Conservation (phyloP, 2,888 invertebrate species). For the Hydrotaea cyrtoneurina region DNA sequence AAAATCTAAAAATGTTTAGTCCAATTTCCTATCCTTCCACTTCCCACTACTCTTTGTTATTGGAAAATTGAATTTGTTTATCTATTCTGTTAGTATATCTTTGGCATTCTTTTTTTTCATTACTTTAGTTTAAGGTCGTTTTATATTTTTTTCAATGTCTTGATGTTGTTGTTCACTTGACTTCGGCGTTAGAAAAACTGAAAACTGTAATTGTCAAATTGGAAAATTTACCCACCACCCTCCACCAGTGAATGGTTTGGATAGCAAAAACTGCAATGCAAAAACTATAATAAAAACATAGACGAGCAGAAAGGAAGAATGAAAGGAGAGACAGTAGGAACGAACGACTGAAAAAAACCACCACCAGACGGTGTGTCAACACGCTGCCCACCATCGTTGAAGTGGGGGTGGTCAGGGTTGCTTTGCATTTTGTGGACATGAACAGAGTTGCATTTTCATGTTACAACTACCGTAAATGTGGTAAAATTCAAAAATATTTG, state of each 20-base stretch:
- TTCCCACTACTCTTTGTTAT: not conserved
- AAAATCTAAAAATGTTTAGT: constrained; percentile 1
- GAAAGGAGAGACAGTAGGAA: constrained; percentile 42
- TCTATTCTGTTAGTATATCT: too few relatives aligned
- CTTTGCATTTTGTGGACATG: not conserved
- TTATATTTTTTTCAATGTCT: constrained; percentile 14
- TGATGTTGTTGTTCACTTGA: constrained; percentile 23
- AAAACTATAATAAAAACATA: constrained; percentile 24
- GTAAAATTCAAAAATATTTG: constrained; percentile 16
- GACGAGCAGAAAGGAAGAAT: constrained; percentile 20
- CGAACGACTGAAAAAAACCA: not conserved
- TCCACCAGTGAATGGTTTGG: not conserved
- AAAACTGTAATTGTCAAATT: constrained; percentile 32
- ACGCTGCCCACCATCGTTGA: constrained; percentile 6
- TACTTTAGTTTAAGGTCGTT: constrained; percentile 50
- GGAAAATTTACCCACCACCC: constrained; percentile 19
- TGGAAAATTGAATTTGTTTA: constrained; percentile 5
- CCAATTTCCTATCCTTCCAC: not conserved
- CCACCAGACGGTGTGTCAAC: constrained; percentile 17
- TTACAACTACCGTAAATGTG: not conserved
- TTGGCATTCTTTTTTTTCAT: not conserved
- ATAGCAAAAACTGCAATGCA: constrained; percentile 19
- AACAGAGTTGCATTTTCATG: constrained; percentile 46
- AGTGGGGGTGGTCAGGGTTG: not conserved
- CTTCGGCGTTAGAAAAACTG: constrained; percentile 24